Conservation (phyloP, 2,113 vertebrate species). For the Perca flavescens region DNA sequence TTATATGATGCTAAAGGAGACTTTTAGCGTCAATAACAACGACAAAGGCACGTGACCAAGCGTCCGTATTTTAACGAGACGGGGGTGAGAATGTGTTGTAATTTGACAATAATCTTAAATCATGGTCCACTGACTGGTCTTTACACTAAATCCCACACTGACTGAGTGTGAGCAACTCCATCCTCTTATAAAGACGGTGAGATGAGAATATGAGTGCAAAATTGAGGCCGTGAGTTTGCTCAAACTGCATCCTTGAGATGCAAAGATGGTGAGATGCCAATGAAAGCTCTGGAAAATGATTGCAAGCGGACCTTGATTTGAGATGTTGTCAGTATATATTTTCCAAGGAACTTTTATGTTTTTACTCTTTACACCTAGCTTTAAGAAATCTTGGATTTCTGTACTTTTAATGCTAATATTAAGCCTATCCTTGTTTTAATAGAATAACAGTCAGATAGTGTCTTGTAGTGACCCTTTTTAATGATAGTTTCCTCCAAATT, state of each 20-base stretch:
- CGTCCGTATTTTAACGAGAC: too few species aligned
- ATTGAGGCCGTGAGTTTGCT: background rate
- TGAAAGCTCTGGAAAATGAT: background rate
- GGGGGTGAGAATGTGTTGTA: too few species aligned
- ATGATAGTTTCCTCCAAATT: background rate
- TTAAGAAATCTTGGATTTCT: background rate
- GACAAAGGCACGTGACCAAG: too few species aligned
- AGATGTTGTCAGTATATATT: background rate
- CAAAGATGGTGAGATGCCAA: background rate
- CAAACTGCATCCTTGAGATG: background rate
- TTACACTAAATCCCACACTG: too few species aligned
- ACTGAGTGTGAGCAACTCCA: background rate
- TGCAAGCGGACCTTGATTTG: background rate
- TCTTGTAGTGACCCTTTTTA: background rate
- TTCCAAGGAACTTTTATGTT: background rate
- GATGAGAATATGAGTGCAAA: background rate
- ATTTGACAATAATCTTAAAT: background rate
- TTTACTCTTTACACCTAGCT: too few species aligned
- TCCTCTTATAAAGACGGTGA: background rate
- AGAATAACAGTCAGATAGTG: background rate
- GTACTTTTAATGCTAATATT: background rate
- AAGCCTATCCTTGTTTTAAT: background rate
- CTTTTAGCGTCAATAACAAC: too few species aligned
- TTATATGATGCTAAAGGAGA: too few species aligned
- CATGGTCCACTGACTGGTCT: too few species aligned